A percentile compares a stretch with the other conserved stretches of the same genome.
These are phyloP conservation scores for Antitype chi DNA, from an alignment of 2,888 invertebrate genomes.

Conservation along the genomic window DNA sequence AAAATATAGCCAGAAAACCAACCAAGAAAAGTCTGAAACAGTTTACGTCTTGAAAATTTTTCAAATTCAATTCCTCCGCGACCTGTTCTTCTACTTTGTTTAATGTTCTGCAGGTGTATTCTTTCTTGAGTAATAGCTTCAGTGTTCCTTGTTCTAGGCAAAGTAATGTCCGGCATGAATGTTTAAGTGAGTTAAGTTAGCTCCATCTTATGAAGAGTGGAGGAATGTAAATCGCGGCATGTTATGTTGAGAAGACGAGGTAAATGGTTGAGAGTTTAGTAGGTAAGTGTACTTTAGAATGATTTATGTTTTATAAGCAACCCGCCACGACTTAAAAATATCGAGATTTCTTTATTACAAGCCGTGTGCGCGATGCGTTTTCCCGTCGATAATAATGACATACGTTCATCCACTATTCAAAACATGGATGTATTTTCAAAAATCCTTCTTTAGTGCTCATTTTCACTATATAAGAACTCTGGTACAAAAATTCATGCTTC, in stretches of 20 bases:
- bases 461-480: too few relatives aligned
- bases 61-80: conserved; percentile 74
- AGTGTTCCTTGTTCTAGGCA: conserved; percentile 69
- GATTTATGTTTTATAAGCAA: background rate
- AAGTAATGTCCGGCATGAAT: conserved; percentile 68
- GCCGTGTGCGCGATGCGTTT: too few relatives aligned
- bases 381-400: too few relatives aligned
- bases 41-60: conserved; percentile 66
- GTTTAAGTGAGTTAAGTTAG: conserved; percentile 57
- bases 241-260: conserved; percentile 51
- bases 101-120: conserved; percentile 75
- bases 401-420: background rate
- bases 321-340: background rate
- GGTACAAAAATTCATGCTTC: too few relatives aligned
- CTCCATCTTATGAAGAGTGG: conserved; percentile 53
- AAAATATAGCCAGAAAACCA: background rate
- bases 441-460: background rate
- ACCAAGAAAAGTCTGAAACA: conserved; percentile 56
- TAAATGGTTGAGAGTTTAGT: conserved; percentile 33
- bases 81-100: conserved; percentile 70
- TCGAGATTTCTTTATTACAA: background rate
- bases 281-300: conserved; percentile 9
- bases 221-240: conserved; percentile 68
- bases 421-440: background rate
- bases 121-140: conserved; percentile 72